Base-by-base conservation (phyloP, 2,113 vertebrate species). In the Limanda limanda region DNA sequence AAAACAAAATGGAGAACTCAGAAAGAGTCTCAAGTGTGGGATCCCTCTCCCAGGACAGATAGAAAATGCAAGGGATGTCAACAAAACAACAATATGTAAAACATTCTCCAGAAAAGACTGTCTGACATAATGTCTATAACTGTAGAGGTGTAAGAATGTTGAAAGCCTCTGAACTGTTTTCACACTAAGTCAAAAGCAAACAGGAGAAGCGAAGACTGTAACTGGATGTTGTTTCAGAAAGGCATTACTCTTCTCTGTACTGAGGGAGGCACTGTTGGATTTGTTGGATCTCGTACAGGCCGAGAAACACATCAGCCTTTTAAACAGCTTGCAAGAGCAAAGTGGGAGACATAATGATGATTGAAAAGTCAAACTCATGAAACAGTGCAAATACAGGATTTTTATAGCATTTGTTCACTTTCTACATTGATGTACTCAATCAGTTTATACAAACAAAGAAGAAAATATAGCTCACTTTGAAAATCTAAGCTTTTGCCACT, bases 251-350 rank as follows among this genome's bases (percentile, higher is more conserved):
- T 70, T 78, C 24, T 75, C 66, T 84, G 73, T 75, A 84, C 91
- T 91, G 88, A 84, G 77, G 89, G 89, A 88, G 92, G 89, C 89
- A 92, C 79, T 93, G 84, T 92, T 92, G 80, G 76, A 84, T 89
- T 60, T 92, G 76, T 67, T 81, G 75, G 71, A 25, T 71, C 31
- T 66, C 73, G 24, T 40, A 23, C 6, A 73, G 5, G 15, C 21
- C 31, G 58, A 25, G 59, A 5, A 24, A 37, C 51, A 57, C 24
- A 15, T 56, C 12, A 56, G 54, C 56, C 67, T 71, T 60, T 71
- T 6, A 78, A 86, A 74, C 45, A 40, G 25, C 76, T 68, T 23
- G 64, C 23, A 71, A 23, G 0, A 52, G 24, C 2, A 66, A 62
- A 23, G 23, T 55, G 18, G 4, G 18, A 18, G 55, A 31, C 27